Evolutionary conservation across 2,113 vertebrate genomes (phyloP), one percentile per base, ranked within the genome.

Genomic region (Acanthochromis polyacanthus): DNA sequence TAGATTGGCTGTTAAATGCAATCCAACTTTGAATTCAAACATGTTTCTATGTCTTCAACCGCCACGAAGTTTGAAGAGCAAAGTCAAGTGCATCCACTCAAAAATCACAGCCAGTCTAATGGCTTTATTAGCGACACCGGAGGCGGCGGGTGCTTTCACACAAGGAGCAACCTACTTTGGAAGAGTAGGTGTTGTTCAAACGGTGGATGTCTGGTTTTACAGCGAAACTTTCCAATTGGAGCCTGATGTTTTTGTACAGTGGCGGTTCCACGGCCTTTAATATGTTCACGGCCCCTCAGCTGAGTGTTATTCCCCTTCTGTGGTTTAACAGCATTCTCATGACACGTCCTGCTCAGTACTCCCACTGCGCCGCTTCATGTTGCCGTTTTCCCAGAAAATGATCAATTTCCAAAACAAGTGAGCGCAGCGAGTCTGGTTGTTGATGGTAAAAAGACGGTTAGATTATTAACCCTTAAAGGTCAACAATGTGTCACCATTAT

Each of bases 391-490:
- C 90, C 75, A 86, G 80, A 83, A 92, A 91, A 89, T 56, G 53
- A 82, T 62, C 36, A 66, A 60, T 92, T 92, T 92, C 87, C 92
- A 93, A 87, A 92, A 91, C 87, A 91, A 58, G 60, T n/a, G 17
- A 43, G 55, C n/a, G 61, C 22, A 1, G 48, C 16, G 45, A 30
- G 53, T 59, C 63, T 62, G 78, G 45, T 64, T 17, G 45, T 16
- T 91, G 82, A 82, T 89, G 86, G 88, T 84, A 43, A 91, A 91
- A 88, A 82, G 55, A 60, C 64, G 76, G 79, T 77, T 20, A 10
- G 16, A 38, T 70, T 76, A 89, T 93, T 93, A 89, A 91, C 67
- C 25, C 63, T 80, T 87, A 94, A 94, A 94, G 60, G 92, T 92
- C 92, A 91, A 52, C 8, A 77, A 90, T 90, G 91, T 90, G 85